Evolutionary conservation across 2,113 vertebrate species (phyloP), one percentile per base, ranked within the genome.

Genomic region (Eubucco bourcierii): DNA sequence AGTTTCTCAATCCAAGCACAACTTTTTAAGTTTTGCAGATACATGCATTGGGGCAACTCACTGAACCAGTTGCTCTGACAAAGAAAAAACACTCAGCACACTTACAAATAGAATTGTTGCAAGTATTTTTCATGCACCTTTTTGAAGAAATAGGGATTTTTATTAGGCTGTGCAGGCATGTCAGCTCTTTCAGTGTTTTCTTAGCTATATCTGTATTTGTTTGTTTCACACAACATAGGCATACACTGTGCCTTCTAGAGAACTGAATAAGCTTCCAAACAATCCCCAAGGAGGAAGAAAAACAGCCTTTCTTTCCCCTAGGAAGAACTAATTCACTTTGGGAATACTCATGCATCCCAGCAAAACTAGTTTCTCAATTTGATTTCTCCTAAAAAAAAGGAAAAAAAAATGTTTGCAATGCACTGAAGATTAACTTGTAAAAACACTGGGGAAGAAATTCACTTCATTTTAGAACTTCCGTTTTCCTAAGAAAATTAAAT

Each of bases 281-380:
- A 59, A 70, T 12, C 3, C 29, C 28, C 14, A 52, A 64, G 21
- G 64, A 52, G 11, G 33, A 66, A 5, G 19, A 85, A 64, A 93
- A 34, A 1, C 8, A 59, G 15, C 4, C 1, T 39, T 12, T 29
- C 17, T n/a, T 15, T 24, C 10, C 7, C 2, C 15, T 9, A 47
- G 12, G n/a, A 76, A 87, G 21, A 73, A 79, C 4, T 29, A 39
- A 46, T 37, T 73, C 7, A 61, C 20, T 81, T 90, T 25, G 71
- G 41, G 20, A 92, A 74, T 41, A 79, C 14, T 60, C 13, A 76
- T 1, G 10, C 3, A n/a, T 10, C 21, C 29, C 31, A 74, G 37
- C 23, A 90, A 81, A 77, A 78, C 8, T 10, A 52, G 47, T 50
- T 70, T 61, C 21, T 61, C 14, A 12, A 66, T 28, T 44, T 67